Percentiles rank a stretch among this genome's conserved stretches.
Conservation (phyloP, 2,113 vertebrate species). For the Talpa occidentalis region DNA sequence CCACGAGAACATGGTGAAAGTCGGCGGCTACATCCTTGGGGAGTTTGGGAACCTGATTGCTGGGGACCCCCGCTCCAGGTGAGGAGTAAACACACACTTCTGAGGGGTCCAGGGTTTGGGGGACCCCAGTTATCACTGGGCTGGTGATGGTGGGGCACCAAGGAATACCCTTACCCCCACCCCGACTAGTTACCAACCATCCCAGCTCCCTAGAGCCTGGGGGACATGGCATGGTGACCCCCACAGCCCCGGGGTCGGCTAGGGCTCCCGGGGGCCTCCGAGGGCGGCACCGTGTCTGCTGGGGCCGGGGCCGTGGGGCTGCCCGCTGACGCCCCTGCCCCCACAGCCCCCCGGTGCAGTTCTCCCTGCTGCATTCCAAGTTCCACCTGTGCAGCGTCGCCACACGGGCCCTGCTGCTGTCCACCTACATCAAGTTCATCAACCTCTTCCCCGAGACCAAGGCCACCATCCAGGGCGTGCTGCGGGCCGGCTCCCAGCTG, state of each 20-base stretch:
- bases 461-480: slow-evolving; percentile 95
- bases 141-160: no score
- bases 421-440: slow-evolving; percentile 97
- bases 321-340: background rate
- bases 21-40: slow-evolving; percentile 95
- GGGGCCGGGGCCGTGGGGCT: background rate
- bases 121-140: background rate
- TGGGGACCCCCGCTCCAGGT: slow-evolving; percentile 96
- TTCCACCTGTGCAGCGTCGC: slow-evolving; percentile 96
- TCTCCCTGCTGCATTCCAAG: slow-evolving; percentile 95
- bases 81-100: background rate
- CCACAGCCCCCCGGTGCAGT: slow-evolving; percentile 93
- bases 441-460: slow-evolving; percentile 97
- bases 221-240: rapidly evolving
- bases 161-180: background rate
- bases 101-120: background rate
- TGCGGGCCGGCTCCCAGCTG: slow-evolving; percentile 95
- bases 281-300: no score
- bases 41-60: slow-evolving; percentile 97
- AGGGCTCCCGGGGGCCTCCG: background rate
- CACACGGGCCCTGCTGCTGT: slow-evolving; percentile 93
- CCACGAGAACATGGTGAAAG: slow-evolving; percentile 98
- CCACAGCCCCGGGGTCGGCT: rapidly evolving
- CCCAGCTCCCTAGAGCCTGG: background rate
- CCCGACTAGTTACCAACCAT: background rate